A percentile compares a stretch with the other conserved stretches of the same genome.
These are phyloP conservation scores for Triplophysa dalaica DNA, from an alignment of 2,113 vertebrate genomes.

Conservation along the genomic window DNA sequence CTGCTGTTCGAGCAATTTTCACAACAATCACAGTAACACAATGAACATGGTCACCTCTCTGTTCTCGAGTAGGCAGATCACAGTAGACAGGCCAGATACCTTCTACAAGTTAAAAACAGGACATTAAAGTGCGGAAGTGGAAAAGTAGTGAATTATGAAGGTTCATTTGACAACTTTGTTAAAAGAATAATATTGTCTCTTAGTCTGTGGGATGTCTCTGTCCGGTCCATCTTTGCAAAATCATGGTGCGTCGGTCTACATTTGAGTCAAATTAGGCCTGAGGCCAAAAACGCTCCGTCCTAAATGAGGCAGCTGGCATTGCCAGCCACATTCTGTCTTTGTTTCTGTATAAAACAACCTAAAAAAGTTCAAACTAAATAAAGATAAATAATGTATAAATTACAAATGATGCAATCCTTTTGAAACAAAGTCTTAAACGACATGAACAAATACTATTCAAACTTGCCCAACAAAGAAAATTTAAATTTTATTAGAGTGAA, in stretches of 20 bases:
- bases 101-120: not conserved
- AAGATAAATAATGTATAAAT: too few relatives aligned
- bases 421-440: not conserved
- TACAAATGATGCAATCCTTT: not conserved
- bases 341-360: not conserved
- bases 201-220: not conserved
- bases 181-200: not conserved
- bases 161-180: not conserved
- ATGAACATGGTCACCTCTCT: not conserved
- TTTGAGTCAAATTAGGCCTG: slow-evolving; percentile 11
- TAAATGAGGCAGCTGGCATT: not conserved
- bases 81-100: not conserved
- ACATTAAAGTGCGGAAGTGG: not conserved
- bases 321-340: not conserved
- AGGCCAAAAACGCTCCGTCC: not conserved
- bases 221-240: not conserved
- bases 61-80: not conserved
- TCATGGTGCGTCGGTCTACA: not conserved
- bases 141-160: not conserved
- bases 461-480: not conserved
- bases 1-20: not conserved
- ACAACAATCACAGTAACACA: not conserved
- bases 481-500: not conserved
- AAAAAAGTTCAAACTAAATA: not conserved
- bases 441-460: not conserved